phyloP scores from a whole-genome alignment of 1,140 invertebrate genomes.

The Aplysia californica region DNA sequence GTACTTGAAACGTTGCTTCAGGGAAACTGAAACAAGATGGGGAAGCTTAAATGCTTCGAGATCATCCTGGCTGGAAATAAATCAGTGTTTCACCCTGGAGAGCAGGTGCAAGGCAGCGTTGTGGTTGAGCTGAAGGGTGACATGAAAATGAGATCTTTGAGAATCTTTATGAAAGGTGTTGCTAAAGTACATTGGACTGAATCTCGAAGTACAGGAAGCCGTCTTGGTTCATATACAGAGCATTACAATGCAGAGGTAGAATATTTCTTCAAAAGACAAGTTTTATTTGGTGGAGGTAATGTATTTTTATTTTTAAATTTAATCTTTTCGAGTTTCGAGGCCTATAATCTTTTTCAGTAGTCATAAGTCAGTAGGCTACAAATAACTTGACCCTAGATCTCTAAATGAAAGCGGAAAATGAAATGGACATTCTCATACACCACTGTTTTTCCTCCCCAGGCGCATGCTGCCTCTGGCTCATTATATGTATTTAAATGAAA shows the following conservation, averaged over 20 bases:
- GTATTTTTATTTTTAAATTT: background rate
- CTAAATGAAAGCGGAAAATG: no score
- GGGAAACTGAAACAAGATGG: no score
- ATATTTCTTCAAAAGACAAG: constrained; percentile 70
- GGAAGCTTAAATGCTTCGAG: constrained; percentile 70
- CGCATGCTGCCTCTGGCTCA: no score
- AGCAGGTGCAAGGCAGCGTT: constrained; percentile 67
- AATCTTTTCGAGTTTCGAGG: no score
- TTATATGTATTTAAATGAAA: no score
- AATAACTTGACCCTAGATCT: no score
- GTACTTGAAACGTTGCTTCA: no score
- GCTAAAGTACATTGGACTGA: constrained; percentile 72
- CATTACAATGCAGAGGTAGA: constrained; percentile 71
- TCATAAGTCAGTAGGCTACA: no score
- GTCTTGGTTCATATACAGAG: constrained; percentile 70
- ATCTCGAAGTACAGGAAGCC: constrained; percentile 68
- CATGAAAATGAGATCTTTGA: constrained; percentile 68
- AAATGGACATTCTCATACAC: no score
- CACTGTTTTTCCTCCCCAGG: no score
- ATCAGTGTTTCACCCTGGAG: constrained; percentile 69
- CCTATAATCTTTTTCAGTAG: no score
- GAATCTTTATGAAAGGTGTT: constrained; percentile 69
- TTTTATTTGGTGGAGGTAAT: constrained; percentile 69
- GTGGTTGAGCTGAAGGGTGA: constrained; percentile 70
- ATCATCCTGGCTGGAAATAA: constrained; percentile 67